phyloP scores from a whole-genome alignment of 2,888 invertebrate genomes.

The Lamproptera curius region DNA sequence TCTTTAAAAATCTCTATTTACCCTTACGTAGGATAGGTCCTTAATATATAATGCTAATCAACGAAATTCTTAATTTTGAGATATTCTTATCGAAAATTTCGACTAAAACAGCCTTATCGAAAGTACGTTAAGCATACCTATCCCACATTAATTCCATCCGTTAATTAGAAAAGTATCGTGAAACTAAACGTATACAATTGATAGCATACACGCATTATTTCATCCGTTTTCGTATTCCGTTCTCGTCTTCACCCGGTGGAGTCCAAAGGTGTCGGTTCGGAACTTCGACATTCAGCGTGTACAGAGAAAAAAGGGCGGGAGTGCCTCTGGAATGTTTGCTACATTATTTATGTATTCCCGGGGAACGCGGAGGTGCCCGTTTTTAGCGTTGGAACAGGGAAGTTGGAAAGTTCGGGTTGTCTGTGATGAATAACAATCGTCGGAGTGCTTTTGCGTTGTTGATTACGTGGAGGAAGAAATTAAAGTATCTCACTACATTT shows the following conservation, averaged over 20 bases:
- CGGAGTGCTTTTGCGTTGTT: background rate
- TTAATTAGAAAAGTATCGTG: constrained; percentile 19
- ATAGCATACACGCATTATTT: constrained; percentile 43
- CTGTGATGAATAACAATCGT: constrained; percentile 9
- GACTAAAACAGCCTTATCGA: no score
- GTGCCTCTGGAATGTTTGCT: constrained; percentile 20
- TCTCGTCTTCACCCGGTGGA: constrained; percentile 35
- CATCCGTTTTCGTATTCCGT: constrained; percentile 50
- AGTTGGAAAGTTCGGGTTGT: constrained; percentile 9
- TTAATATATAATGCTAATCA: no score
- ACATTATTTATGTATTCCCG: constrained; percentile 30
- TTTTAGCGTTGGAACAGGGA: constrained; percentile 15
- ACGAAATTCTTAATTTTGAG: no score
- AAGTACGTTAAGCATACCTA: no score
- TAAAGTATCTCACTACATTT: no score
- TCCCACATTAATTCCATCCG: no score
- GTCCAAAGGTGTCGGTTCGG: constrained; percentile 25
- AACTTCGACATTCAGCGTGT: constrained; percentile 28
- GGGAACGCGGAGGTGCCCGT: constrained; percentile 6
- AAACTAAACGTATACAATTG: constrained; percentile 24
- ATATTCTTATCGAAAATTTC: no score
- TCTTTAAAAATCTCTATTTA: no score
- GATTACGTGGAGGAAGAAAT: background rate
- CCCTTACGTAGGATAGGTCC: no score
- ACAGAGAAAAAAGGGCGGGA: constrained; percentile 23